Percentiles rank a stretch among this genome's conserved stretches.
Evolutionary conservation across 2,113 vertebrate species (phyloP).

Genomic region (Nettapus auritus): DNA sequence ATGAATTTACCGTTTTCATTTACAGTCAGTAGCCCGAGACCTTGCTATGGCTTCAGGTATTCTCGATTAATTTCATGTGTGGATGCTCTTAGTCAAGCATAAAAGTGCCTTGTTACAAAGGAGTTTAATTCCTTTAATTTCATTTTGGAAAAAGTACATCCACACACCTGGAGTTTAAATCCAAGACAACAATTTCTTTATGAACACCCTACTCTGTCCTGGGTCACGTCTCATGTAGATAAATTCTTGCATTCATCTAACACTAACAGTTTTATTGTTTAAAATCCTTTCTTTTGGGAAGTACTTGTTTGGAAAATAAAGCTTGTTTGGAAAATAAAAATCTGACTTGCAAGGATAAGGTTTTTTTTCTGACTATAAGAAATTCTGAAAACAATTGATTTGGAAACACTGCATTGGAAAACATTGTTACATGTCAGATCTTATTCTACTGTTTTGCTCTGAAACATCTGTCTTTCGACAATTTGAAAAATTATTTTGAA

Average conservation of each 20-base stretch:
- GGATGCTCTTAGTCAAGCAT: slow-evolving; percentile 50
- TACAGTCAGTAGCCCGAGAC: slow-evolving; percentile 36
- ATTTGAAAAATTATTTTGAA: background rate
- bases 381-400: background rate
- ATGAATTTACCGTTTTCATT: slow-evolving; percentile 37
- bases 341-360: background rate
- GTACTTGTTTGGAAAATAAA: background rate
- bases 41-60: slow-evolving; percentile 27
- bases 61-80: slow-evolving; percentile 51
- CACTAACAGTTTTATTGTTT: background rate
- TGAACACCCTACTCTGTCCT: background rate
- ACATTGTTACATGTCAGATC: background rate
- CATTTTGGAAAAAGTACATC: slow-evolving; percentile 13
- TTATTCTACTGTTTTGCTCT: background rate
- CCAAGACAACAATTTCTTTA: background rate
- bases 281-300: slow-evolving; percentile 1
- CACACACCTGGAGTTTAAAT: slow-evolving; percentile 44
- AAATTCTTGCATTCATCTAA: slow-evolving; percentile 2
- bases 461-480: slow-evolving; percentile 36
- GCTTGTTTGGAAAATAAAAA: background rate
- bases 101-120: slow-evolving; percentile 28
- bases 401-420: slow-evolving; percentile 7
- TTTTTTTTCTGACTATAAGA: background rate
- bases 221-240: background rate
- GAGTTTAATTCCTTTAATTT: slow-evolving; percentile 41